Conservation (phyloP, 2,113 vertebrate genomes). For the Okapia johnstoni region DNA sequence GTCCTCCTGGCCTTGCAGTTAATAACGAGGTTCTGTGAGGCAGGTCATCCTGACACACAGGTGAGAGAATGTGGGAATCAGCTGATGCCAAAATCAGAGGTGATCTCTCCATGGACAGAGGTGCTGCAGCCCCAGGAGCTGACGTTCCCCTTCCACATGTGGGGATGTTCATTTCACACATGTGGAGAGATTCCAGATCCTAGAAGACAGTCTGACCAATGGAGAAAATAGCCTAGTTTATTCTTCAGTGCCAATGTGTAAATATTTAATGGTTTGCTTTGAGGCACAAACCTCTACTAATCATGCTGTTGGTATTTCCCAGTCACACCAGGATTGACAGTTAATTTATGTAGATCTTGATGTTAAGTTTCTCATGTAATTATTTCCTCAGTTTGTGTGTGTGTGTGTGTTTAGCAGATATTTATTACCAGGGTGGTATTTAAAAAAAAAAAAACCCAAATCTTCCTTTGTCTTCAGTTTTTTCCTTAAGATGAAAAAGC, state of each 20-base stretch:
- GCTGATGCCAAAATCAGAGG: no score
- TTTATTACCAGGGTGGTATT: background rate
- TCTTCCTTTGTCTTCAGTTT: background rate
- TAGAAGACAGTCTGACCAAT: background rate
- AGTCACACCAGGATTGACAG: background rate
- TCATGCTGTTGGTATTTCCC: background rate
- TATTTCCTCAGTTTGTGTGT: background rate
- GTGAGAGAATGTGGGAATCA: no score
- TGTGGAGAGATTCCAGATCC: background rate
- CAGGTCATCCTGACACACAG: no score
- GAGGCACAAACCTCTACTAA: background rate
- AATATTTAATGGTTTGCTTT: background rate
- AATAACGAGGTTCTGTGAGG: no score
- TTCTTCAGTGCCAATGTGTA: background rate
- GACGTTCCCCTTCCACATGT: background rate
- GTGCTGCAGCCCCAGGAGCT: background rate
- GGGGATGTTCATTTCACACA: background rate
- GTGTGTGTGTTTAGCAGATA: accelerated
- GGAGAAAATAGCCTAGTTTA: background rate
- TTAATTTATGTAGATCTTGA: background rate
- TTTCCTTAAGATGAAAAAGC: background rate
- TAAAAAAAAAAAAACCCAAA: no score
- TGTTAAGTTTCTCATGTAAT: background rate
- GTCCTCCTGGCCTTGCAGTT: no score
- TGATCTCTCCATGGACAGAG: no score